These are phyloP conservation scores for Hydroisotoma schaefferi DNA, from an alignment of 2,888 invertebrate species.

Conservation along the genomic window DNA sequence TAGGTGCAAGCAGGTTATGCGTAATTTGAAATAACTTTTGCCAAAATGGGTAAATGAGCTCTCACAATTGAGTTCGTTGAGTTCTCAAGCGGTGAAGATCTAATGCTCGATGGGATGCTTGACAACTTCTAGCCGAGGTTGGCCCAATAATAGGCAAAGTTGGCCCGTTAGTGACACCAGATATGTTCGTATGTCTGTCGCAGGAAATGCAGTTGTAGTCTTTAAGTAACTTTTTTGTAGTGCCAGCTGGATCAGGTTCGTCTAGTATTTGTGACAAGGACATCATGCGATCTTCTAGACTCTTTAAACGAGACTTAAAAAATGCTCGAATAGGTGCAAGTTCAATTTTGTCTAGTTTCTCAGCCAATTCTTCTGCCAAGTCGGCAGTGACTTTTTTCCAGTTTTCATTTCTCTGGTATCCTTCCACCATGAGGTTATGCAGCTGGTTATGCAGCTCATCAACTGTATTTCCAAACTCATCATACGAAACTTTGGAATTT, in stretches of 20 bases:
- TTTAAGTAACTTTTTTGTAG: constrained; percentile 34
- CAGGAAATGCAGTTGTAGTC: constrained; percentile 39
- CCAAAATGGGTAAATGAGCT: neutral
- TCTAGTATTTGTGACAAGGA: constrained; percentile 21
- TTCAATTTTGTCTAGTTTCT: constrained; percentile 35
- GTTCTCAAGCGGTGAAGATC: constrained; percentile 23
- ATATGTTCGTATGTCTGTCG: constrained; percentile 32
- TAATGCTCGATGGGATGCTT: constrained; percentile 25
- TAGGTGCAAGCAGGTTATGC: too few relatives aligned
- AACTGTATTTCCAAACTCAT: constrained; percentile 34
- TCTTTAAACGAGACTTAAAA: constrained; percentile 31
- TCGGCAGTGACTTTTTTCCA: constrained; percentile 35
- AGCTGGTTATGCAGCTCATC: constrained; percentile 28
- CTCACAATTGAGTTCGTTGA: neutral
- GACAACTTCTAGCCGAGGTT: constrained; percentile 10
- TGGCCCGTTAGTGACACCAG: constrained; percentile 29
- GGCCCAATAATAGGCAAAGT: constrained; percentile 22
- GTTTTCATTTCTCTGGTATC: constrained; percentile 32
- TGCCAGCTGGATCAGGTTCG: constrained; percentile 41
- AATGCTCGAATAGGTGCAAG: constrained; percentile 33
- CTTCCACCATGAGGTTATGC: constrained; percentile 34
- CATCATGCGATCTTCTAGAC: constrained; percentile 25
- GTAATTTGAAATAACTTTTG: neutral
- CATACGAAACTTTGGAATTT: constrained; percentile 32
- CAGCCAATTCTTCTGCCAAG: constrained; percentile 29